These are phyloP conservation scores for Sebastes iracundus DNA, from an alignment of 2,797 vertebrate genomes.

Conservation along the genomic window DNA sequence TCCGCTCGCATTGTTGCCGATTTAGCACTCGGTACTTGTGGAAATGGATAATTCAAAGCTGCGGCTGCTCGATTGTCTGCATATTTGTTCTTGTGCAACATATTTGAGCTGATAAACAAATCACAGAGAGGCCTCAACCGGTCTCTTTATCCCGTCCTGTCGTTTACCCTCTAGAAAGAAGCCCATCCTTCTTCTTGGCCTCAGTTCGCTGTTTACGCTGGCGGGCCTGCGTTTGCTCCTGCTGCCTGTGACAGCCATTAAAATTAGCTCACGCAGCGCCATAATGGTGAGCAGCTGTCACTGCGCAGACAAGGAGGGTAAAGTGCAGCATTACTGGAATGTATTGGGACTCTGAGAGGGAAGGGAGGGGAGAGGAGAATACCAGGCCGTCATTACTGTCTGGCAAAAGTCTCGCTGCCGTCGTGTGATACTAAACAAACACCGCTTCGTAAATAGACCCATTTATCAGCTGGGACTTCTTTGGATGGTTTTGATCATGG, in stretches of 20 bases:
- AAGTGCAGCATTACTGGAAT: conserved; percentile 77
- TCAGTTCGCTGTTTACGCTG: conserved; percentile 68
- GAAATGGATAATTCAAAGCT: conserved; percentile 16
- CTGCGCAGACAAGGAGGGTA: conserved; percentile 62
- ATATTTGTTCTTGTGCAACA: conserved; percentile 17
- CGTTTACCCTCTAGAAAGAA: conserved; percentile 59
- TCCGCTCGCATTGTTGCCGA: neutral
- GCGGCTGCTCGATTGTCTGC: neutral
- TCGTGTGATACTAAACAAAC: conserved; percentile 35
- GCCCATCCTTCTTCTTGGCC: conserved; percentile 64
- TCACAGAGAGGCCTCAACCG: conserved; percentile 35
- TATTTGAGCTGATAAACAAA: conserved; percentile 47
- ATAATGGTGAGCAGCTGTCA: conserved; percentile 82
- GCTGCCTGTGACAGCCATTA: conserved; percentile 76
- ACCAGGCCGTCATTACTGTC: conserved; percentile 43
- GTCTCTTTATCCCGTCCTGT: conserved; percentile 40
- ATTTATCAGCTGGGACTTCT: conserved; percentile 11
- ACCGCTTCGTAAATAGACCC: neutral
- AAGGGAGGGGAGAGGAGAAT: conserved; percentile 41
- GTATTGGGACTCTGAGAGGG: conserved; percentile 47
- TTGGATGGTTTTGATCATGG: neutral
- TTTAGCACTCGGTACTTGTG: conserved; percentile 1
- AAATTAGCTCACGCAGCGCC: conserved; percentile 77
- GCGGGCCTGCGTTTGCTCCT: conserved; percentile 68
- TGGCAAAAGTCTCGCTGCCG: conserved; percentile 38